phyloP scores from a whole-genome alignment of 1,140 invertebrate genomes.

The Drosophila serrata region DNA sequence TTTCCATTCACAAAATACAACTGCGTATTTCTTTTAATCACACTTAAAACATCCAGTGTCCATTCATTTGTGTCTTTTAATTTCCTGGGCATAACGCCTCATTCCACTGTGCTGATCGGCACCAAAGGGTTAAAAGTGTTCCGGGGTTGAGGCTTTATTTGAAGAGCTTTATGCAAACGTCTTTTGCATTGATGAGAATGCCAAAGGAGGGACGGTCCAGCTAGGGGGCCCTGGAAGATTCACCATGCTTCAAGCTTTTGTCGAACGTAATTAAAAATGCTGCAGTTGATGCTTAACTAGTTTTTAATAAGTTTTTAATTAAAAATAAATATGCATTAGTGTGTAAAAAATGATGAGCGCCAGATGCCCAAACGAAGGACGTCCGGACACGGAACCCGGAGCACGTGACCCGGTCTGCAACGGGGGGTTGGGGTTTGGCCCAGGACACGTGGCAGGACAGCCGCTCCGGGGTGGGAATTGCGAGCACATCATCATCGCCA shows the following conservation, averaged over 20 bases:
- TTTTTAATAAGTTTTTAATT: constrained; percentile 85
- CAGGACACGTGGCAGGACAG: constrained; percentile 27
- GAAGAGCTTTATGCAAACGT: constrained; percentile 80
- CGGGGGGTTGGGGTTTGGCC: constrained; percentile 2
- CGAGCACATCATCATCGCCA: constrained; percentile 53
- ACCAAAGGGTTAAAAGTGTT: constrained; percentile 23
- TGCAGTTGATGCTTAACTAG: constrained; percentile 83
- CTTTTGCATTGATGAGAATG: constrained; percentile 82
- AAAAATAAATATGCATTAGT: constrained; percentile 84
- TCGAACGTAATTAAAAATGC: constrained; percentile 83
- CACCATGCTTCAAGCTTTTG: constrained; percentile 49
- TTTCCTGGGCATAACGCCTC: constrained; percentile 15
- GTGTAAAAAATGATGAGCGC: constrained; percentile 75
- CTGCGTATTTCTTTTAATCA: neutral
- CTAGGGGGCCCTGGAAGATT: neutral
- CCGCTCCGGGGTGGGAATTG: constrained; percentile 39
- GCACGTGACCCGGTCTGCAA: constrained; percentile 61
- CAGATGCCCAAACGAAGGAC: constrained; percentile 41
- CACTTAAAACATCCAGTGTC: neutral
- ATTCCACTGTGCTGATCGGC: constrained; percentile 47
- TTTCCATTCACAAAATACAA: neutral
- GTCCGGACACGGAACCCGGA: constrained; percentile 40
- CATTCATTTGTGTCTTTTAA: constrained; percentile 14
- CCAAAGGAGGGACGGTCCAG: constrained; percentile 21
- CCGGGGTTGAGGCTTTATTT: constrained; percentile 32